phyloP scores from a whole-genome alignment of 2,113 vertebrate genomes.

The Phoxinus phoxinus region DNA sequence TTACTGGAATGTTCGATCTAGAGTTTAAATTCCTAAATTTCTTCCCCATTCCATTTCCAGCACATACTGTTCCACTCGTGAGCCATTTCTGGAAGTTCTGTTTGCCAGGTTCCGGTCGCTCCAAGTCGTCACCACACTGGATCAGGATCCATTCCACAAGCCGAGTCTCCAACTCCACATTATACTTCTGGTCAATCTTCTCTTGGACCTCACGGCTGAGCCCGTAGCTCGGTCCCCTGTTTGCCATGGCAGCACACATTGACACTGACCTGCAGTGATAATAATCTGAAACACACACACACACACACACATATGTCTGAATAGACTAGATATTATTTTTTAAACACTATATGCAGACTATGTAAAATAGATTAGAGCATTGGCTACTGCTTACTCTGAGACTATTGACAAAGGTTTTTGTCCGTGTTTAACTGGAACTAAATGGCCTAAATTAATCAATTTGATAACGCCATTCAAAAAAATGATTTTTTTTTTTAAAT shows the following conservation, averaged over 20 bases:
- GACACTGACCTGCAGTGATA: neutral
- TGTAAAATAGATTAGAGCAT: neutral
- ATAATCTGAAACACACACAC: slow-evolving; percentile 10
- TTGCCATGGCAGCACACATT: slow-evolving; percentile 77
- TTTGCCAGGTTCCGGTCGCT: slow-evolving; percentile 76
- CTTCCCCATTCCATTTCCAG: neutral
- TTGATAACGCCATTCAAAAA: neutral
- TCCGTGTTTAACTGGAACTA: neutral
- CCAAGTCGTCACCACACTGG: slow-evolving; percentile 75
- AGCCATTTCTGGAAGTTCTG: slow-evolving; percentile 85
- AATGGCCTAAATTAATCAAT: neutral
- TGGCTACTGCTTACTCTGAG: neutral
- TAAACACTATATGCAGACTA: neutral
- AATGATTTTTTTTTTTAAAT: neutral
- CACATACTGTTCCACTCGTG: slow-evolving; percentile 83
- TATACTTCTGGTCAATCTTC: slow-evolving; percentile 87
- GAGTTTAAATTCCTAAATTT: neutral
- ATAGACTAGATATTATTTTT: neutral
- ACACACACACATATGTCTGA: neutral
- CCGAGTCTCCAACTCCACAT: slow-evolving; percentile 80
- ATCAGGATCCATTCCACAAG: slow-evolving; percentile 84
- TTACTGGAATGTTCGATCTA: too few relatives aligned
- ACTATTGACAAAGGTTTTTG: neutral
- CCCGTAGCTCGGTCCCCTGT: slow-evolving; percentile 85
- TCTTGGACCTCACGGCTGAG: slow-evolving; percentile 88